Conservation (phyloP, 2,113 vertebrate genomes). For the Lagenorhynchus albirostris region DNA sequence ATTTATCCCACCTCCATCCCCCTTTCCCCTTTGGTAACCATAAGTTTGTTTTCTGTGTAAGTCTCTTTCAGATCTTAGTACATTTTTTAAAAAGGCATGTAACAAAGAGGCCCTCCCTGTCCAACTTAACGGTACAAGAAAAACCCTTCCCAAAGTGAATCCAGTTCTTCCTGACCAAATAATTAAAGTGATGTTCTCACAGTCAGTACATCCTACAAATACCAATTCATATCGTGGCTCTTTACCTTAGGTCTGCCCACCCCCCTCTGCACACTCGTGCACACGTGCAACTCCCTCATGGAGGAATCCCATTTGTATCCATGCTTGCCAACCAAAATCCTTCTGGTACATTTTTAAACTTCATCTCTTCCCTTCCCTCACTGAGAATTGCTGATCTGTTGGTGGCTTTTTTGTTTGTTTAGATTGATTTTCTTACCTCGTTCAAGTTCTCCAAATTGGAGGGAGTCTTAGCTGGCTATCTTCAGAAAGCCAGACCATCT, state of each 20-base stretch:
- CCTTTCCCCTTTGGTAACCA: too few relatives aligned
- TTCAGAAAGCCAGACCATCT: background rate
- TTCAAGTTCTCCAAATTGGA: background rate
- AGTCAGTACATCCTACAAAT: background rate
- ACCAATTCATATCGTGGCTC: background rate
- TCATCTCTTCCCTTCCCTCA: background rate
- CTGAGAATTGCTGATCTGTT: background rate
- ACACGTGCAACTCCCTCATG: too few relatives aligned
- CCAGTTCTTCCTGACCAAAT: background rate
- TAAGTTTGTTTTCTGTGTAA: too few relatives aligned
- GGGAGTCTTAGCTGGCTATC: background rate
- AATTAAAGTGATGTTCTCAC: background rate
- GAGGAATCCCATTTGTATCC: background rate
- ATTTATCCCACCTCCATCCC: too few relatives aligned
- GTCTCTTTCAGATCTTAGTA: background rate
- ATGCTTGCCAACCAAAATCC: background rate
- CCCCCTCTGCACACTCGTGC: background rate
- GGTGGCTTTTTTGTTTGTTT: background rate
- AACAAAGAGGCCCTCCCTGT: background rate
- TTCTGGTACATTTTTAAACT: background rate
- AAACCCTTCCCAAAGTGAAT: background rate
- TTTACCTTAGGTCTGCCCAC: background rate
- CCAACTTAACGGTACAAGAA: background rate
- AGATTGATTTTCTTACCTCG: background rate
- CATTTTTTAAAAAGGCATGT: background rate